Percentiles rank a stretch among this genome's conserved stretches.
Evolutionary conservation across 92 coral and sea anemone species (phyloP).

Genomic region (Zoanthus sociatus): DNA sequence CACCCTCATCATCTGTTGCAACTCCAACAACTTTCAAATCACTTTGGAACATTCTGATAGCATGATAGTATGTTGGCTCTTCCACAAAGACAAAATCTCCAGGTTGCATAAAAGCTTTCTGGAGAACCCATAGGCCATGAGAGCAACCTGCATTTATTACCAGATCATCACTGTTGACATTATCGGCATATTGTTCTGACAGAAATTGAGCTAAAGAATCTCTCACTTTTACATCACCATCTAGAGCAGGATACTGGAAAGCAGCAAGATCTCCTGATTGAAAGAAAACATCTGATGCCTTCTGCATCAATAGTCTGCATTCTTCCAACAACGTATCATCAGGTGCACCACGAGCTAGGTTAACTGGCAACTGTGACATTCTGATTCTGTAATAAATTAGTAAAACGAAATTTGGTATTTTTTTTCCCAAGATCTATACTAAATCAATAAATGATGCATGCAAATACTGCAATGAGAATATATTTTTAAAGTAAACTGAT

Average conservation of each 20-base stretch:
- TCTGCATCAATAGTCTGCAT: slow-evolving; percentile 64
- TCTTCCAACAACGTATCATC: slow-evolving; percentile 57
- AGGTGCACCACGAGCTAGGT: slow-evolving; percentile 78
- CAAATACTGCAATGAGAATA: too few relatives aligned
- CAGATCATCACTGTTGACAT: slow-evolving; percentile 67
- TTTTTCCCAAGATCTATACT: background rate
- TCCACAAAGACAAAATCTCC: slow-evolving; percentile 81
- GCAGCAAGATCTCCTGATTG: slow-evolving; percentile 54
- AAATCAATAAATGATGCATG: too few relatives aligned
- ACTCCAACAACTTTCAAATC: slow-evolving; percentile 35
- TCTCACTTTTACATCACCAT: slow-evolving; percentile 62
- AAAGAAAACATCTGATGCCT: slow-evolving; percentile 61
- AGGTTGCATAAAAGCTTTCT: slow-evolving; percentile 59
- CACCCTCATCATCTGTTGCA: slow-evolving; percentile 69
- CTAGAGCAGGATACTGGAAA: slow-evolving; percentile 80
- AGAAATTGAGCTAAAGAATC: slow-evolving; percentile 80
- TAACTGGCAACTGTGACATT: background rate
- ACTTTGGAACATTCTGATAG: slow-evolving; percentile 53
- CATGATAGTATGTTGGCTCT: slow-evolving; percentile 73
- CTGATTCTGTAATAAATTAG: background rate
- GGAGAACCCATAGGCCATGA: slow-evolving; percentile 60
- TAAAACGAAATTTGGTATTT: background rate
- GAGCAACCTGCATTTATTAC: slow-evolving; percentile 73
- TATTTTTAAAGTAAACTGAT: too few relatives aligned
- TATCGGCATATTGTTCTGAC: slow-evolving; percentile 61